A percentile compares a stretch with the other conserved stretches of the same genome.
These are phyloP conservation scores for Ellobium chinense DNA, from an alignment of 2,888 invertebrate species.

Conservation along the genomic window DNA sequence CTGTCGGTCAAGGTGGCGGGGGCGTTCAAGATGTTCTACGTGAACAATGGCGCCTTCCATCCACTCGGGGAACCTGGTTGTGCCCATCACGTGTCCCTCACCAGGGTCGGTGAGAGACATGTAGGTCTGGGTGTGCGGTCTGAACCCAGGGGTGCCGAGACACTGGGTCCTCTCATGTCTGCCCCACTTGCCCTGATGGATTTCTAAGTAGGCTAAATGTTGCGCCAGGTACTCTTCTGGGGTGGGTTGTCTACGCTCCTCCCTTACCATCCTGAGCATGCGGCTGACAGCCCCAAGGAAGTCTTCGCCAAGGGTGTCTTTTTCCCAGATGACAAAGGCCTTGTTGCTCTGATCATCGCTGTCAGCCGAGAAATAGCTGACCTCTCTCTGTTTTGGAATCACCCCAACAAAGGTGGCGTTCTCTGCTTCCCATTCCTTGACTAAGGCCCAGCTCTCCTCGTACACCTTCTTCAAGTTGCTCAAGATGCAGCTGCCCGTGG, in stretches of 20 bases:
- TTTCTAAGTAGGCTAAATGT: conserved; percentile 55
- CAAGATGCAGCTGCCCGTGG: conserved; percentile 42
- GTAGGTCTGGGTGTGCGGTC: conserved; percentile 62
- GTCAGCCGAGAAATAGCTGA: conserved; percentile 41
- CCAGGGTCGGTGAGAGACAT: conserved; percentile 65
- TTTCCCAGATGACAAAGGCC: conserved; percentile 54
- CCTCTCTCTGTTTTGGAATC: conserved; percentile 41
- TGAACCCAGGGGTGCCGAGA: conserved; percentile 61
- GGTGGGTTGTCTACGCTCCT: conserved; percentile 54
- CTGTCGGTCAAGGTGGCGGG: conserved; percentile 54
- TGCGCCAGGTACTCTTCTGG: conserved; percentile 54
- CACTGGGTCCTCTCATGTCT: conserved; percentile 41
- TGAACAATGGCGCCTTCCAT: conserved; percentile 64
- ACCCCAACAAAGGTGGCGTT: conserved; percentile 52
- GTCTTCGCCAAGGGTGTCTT: conserved; percentile 41
- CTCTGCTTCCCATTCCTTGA: conserved; percentile 52
- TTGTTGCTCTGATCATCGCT: conserved; percentile 49
- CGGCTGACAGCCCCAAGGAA: conserved; percentile 50
- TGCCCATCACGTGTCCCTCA: conserved; percentile 63
- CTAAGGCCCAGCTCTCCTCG: conserved; percentile 41
- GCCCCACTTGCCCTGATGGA: conserved; percentile 44
- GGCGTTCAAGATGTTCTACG: conserved; percentile 65
- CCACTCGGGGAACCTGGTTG: conserved; percentile 61
- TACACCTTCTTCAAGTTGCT: conserved; percentile 36
- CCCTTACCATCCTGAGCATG: conserved; percentile 50